Percentiles rank a stretch among this genome's conserved stretches.
Evolutionary conservation across 2,888 invertebrate species (phyloP).

Genomic region (Anticlea derivata): DNA sequence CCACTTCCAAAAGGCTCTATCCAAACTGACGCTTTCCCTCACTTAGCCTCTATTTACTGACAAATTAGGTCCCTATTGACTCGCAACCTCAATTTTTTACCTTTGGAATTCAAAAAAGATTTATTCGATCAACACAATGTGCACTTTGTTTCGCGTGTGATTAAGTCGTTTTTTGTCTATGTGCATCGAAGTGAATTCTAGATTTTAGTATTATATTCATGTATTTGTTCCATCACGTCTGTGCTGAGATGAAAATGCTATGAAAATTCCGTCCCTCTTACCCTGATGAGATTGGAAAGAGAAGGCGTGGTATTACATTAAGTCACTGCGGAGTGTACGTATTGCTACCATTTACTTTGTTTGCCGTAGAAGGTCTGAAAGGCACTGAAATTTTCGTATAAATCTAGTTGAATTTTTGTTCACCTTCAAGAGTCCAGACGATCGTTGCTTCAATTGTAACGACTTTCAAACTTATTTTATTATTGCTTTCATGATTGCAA

Average conservation of each 20-base stretch:
- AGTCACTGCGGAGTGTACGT: conserved; percentile 67
- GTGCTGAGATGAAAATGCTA: conserved; percentile 78
- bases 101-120: conserved; percentile 77
- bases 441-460: conserved; percentile 54
- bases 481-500: conserved; percentile 43
- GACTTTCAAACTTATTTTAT: conserved; percentile 62
- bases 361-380: conserved; percentile 59
- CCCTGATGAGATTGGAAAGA: conserved; percentile 59
- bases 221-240: conserved; percentile 80
- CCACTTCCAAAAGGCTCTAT: conserved; percentile 57
- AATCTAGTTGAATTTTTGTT: conserved; percentile 62
- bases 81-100: conserved; percentile 60
- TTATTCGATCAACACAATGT: conserved; percentile 61
- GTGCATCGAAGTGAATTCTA: conserved; percentile 53
- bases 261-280: conserved; percentile 71
- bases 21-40: conserved; percentile 33
- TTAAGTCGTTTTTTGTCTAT: conserved; percentile 62
- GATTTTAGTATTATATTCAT: conserved; percentile 80
- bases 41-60: conserved; percentile 45
- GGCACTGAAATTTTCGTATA: conserved; percentile 61
- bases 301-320: conserved; percentile 67
- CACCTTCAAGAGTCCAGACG: conserved; percentile 73
- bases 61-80: conserved; percentile 51
- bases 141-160: conserved; percentile 56
- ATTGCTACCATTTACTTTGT: conserved; percentile 69